Base-by-base conservation (phyloP, 2,888 invertebrate genomes). In the Autographa gamma region DNA sequence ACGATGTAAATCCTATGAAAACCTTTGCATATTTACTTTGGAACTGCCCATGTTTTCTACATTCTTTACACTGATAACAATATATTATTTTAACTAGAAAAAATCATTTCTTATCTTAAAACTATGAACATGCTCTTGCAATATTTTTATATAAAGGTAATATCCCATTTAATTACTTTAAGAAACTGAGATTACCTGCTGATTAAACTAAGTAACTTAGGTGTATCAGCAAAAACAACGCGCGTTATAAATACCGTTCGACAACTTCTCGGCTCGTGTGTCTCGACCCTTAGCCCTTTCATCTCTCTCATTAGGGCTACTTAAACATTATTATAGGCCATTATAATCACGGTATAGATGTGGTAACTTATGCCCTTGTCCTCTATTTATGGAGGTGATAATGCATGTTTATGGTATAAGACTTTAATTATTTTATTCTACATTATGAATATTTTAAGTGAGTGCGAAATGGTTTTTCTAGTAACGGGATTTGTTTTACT, bases 311-410 rank as follows among this genome's bases (percentile, higher is more conserved):
- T 93, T 93, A 94, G 85, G 84, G 79, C 90, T 91, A 91, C 91
- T 92, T 92, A 90, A 89, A 91, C 88, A 90, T 87, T 91, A 91
- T 93, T 92, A 92, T 86, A 85, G 89, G 79, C 87, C 87, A 91
- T 94, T 93, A 93, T 90, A 91, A 89, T 90, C 89, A 89, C 90
- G 87, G 87, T 71, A 69, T 54, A 74, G 65, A 71, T 60, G 71
- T 70, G 66, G 80, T 76, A 76, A 82, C 71, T 72, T 80, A 80
- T 73, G 77, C 77, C 59, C 60, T 38, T 64, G 5, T 48, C 58
- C 60, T 62, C 74, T 73, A 75, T 84, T 83, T 82, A 82, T 79
- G 66, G 63, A 66, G 65, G 54, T 72, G 78, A 82, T 82, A 84
- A 78, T 70, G 83, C 63, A 60, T 81, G 69, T 70, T 83, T 73